phyloP scores from a whole-genome alignment of 2,113 vertebrate genomes.

The Grallaria varia region DNA sequence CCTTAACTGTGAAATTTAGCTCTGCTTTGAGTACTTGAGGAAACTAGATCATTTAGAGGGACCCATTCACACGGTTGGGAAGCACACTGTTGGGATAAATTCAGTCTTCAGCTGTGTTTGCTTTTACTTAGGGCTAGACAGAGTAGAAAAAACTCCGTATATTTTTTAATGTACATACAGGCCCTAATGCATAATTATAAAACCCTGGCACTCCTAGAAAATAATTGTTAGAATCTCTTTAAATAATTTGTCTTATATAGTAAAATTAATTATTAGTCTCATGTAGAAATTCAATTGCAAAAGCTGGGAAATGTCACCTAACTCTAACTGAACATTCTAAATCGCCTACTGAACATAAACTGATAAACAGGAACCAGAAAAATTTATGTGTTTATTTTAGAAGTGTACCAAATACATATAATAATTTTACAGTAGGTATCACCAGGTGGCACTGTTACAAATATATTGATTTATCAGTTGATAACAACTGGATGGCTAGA shows the following conservation, averaged over 20 bases:
- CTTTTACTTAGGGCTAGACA: neutral
- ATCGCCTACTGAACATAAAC: neutral
- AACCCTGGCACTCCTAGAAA: neutral
- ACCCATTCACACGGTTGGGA: neutral
- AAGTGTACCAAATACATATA: neutral
- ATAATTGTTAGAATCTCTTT: neutral
- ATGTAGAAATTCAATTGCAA: neutral
- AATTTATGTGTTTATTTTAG: neutral
- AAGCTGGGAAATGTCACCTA: neutral
- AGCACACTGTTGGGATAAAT: neutral
- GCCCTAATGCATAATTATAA: neutral
- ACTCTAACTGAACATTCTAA: neutral
- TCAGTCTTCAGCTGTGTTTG: neutral
- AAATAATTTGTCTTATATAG: neutral
- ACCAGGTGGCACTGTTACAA: conserved; percentile 17
- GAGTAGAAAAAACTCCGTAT: neutral
- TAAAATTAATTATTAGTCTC: neutral
- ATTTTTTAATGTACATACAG: neutral
- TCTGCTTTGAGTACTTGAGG: neutral
- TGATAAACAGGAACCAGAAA: neutral
- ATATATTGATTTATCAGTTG: neutral
- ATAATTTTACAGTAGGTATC: neutral
- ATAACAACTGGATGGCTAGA: neutral
- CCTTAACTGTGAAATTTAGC: neutral
- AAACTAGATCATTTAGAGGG: neutral